Percentiles rank a stretch among this genome's conserved stretches.
Conservation (phyloP, 2,113 vertebrate genomes). For the Gracilinanus agilis region DNA sequence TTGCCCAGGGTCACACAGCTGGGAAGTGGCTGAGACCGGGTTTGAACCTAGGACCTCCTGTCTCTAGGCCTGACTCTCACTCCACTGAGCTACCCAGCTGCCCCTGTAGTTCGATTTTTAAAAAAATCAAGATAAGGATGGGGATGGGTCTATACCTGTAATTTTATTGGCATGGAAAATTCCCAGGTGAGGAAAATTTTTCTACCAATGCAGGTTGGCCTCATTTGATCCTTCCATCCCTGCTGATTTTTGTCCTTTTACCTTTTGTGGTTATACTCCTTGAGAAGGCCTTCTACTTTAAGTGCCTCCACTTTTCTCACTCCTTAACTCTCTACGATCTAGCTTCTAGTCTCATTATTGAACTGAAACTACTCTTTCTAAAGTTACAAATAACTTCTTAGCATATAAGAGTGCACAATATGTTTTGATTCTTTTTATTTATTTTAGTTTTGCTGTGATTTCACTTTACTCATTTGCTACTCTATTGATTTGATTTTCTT, state of each 20-base stretch:
- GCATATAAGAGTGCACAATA: not conserved
- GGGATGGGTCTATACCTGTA: not conserved
- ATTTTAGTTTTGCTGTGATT: not conserved
- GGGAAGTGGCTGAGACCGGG: too few relatives aligned
- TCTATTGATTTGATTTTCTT: not conserved
- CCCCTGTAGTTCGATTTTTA: too few relatives aligned
- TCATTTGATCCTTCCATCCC: not conserved
- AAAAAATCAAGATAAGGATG: not conserved
- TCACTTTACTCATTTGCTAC: not conserved
- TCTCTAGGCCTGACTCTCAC: too few relatives aligned
- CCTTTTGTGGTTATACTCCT: not conserved
- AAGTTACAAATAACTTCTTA: not conserved
- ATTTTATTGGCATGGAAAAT: not conserved
- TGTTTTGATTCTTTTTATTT: not conserved
- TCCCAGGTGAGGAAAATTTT: not conserved
- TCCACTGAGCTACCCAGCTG: too few relatives aligned
- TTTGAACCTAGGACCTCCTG: too few relatives aligned
- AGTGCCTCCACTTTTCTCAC: not conserved
- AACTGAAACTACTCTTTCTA: not conserved
- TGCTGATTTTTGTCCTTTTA: not conserved
- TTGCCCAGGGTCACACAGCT: too few relatives aligned
- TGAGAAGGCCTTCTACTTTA: not conserved
- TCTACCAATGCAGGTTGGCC: not conserved
- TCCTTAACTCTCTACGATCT: not conserved
- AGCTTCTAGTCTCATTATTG: not conserved